These are phyloP conservation scores for Adela reaumurella DNA, from an alignment of 2,888 invertebrate species.

Conservation along the genomic window DNA sequence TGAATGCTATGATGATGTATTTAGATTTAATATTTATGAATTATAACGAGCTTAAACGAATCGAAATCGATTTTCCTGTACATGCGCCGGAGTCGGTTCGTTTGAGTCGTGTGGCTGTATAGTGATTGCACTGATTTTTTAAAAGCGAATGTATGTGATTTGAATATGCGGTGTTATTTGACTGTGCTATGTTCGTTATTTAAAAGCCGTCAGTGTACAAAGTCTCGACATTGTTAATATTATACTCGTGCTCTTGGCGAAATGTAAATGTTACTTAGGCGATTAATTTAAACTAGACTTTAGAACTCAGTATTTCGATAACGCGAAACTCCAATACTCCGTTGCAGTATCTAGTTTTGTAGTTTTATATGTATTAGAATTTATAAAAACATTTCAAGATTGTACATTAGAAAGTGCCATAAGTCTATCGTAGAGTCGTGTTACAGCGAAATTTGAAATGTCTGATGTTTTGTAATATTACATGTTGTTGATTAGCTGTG, in stretches of 20 bases:
- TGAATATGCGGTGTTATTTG: too few relatives aligned
- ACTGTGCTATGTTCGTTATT: too few relatives aligned
- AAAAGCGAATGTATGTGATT: too few relatives aligned
- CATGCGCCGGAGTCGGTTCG: too few relatives aligned
- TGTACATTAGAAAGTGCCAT: background rate
- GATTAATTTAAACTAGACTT: too few relatives aligned
- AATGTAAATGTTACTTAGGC: constrained; percentile 36
- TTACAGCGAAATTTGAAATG: background rate
- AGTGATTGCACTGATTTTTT: too few relatives aligned
- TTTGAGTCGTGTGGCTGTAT: too few relatives aligned
- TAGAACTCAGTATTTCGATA: constrained; percentile 46
- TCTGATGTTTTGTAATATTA: too few relatives aligned
- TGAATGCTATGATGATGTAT: background rate
- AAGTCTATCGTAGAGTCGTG: background rate
- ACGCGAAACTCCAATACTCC: constrained; percentile 29
- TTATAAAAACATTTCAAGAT: constrained; percentile 5
- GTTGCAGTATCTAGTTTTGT: constrained; percentile 42
- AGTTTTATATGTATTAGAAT: constrained; percentile 36
- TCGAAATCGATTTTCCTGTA: background rate
- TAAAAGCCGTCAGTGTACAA: too few relatives aligned
- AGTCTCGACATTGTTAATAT: constrained; percentile 12
- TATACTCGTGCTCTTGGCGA: constrained; percentile 28
- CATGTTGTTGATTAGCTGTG: too few relatives aligned
- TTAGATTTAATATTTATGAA: background rate
- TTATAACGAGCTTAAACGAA: background rate